Conservation (phyloP, 2,797 vertebrate species). For the Centropyge bicolor region DNA sequence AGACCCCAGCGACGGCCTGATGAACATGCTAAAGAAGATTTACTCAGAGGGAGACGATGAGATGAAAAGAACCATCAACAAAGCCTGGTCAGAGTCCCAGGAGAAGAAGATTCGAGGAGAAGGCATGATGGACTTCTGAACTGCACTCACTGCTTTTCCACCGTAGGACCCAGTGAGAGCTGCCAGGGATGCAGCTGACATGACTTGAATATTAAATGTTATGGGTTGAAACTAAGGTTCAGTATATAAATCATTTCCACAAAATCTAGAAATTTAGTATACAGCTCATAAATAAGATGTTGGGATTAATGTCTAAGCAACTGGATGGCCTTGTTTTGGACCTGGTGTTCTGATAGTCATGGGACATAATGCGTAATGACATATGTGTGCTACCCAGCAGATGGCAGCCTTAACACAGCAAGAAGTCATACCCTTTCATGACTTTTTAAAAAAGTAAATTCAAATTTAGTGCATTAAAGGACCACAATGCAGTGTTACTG, state of each 20-base stretch:
- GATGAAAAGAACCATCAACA: conserved; percentile 98
- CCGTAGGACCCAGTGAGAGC: conserved; percentile 30
- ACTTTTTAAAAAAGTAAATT: background rate
- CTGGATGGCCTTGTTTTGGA: conserved; percentile 7
- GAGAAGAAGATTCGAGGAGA: conserved; percentile 94
- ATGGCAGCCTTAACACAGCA: conserved; percentile 10
- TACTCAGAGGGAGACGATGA: conserved; percentile 98
- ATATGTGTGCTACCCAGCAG: conserved; percentile 13
- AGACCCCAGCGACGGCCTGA: conserved; percentile 95
- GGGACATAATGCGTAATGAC: background rate
- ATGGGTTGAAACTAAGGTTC: conserved; percentile 12
- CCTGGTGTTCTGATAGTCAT: background rate
- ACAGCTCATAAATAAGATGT: conserved; percentile 2
- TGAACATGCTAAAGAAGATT: conserved; percentile 97
- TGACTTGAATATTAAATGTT: conserved; percentile 43
- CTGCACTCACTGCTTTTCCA: conserved; percentile 4
- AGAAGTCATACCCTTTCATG: background rate
- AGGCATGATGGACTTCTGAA: conserved; percentile 90
- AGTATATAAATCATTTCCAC: background rate
- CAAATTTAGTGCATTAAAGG: background rate
- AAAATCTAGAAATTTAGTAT: conserved; percentile 1
- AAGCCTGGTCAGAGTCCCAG: conserved; percentile 97
- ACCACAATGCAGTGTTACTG: conserved; percentile 9
- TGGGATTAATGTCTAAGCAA: background rate
- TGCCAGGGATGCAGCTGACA: conserved; percentile 11